Conservation (phyloP, 1,140 invertebrate genomes). For the Trigoniulus corallinus region DNA sequence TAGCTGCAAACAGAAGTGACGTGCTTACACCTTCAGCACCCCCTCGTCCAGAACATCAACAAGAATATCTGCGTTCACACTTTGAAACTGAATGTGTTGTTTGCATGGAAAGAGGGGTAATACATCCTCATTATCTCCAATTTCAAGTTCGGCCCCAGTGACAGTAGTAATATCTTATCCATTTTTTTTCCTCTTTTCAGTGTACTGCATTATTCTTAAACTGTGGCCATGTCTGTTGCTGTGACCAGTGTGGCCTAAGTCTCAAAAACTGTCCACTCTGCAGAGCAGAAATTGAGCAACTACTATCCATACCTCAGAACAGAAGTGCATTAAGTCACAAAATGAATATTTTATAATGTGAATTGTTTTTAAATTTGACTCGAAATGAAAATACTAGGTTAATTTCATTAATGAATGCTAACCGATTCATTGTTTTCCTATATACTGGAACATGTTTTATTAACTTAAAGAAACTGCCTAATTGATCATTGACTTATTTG, state of each 20-base stretch:
- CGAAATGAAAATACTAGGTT: neutral
- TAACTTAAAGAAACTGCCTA: neutral
- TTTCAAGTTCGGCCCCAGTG: too few species aligned
- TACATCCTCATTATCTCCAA: neutral
- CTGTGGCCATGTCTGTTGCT: constrained; percentile 71
- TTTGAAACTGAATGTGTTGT: constrained; percentile 52
- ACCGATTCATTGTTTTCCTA: neutral
- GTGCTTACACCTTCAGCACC: too few species aligned
- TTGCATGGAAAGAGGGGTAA: constrained; percentile 44
- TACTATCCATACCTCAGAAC: too few species aligned
- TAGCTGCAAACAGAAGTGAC: too few species aligned
- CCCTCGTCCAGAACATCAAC: too few species aligned
- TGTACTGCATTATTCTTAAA: constrained; percentile 59
- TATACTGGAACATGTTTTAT: neutral
- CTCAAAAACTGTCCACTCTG: constrained; percentile 54
- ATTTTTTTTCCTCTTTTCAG: constrained; percentile 32
- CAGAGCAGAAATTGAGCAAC: constrained; percentile 37
- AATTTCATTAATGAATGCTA: neutral
- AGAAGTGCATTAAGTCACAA: too few species aligned
- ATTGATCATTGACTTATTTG: too few species aligned
- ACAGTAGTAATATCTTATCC: too few species aligned
- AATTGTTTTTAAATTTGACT: neutral
- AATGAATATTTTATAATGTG: constrained; percentile 24
- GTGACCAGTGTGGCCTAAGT: constrained; percentile 38
- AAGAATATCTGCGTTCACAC: too few species aligned